Conservation (phyloP, 2,113 vertebrate species). For the Osmerus eperlanus region DNA sequence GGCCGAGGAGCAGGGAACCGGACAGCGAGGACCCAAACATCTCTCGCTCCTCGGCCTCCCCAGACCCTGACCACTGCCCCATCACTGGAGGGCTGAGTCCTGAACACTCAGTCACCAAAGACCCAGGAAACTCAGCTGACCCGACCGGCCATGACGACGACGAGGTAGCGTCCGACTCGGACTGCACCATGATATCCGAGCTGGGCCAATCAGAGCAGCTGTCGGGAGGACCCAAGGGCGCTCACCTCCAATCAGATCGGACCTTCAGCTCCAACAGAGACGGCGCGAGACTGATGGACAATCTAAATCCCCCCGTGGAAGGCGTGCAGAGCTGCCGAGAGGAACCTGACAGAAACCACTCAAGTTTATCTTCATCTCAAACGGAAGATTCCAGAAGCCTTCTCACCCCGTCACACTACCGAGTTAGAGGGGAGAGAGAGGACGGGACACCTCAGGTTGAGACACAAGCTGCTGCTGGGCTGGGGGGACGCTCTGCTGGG, state of each 20-base stretch:
- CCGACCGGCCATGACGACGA: not conserved
- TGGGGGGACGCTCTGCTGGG: not conserved
- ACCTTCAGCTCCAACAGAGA: not conserved
- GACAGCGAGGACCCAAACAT: no score
- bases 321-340: not conserved
- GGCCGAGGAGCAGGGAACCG: no score
- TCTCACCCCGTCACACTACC: conserved; percentile 8
- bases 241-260: conserved; percentile 4
- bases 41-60: no score
- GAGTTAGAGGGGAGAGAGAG: not conserved
- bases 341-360: conserved; percentile 7
- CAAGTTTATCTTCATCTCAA: conserved; percentile 1
- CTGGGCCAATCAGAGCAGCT: conserved; percentile 5
- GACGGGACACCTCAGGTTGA: not conserved
- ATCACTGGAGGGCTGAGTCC: not conserved
- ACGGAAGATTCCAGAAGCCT: conserved; percentile 46
- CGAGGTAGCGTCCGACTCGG: conserved; percentile 35
- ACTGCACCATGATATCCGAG: conserved; percentile 44
- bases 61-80: no score
- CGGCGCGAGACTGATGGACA: not conserved
- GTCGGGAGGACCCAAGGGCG: not conserved
- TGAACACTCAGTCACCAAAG: not conserved
- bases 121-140: not conserved
- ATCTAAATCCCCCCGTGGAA: conserved; percentile 1
- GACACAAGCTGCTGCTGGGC: not conserved